Base-by-base conservation (phyloP, 2,113 vertebrate species). In the Cynoglossus semilaevis region DNA sequence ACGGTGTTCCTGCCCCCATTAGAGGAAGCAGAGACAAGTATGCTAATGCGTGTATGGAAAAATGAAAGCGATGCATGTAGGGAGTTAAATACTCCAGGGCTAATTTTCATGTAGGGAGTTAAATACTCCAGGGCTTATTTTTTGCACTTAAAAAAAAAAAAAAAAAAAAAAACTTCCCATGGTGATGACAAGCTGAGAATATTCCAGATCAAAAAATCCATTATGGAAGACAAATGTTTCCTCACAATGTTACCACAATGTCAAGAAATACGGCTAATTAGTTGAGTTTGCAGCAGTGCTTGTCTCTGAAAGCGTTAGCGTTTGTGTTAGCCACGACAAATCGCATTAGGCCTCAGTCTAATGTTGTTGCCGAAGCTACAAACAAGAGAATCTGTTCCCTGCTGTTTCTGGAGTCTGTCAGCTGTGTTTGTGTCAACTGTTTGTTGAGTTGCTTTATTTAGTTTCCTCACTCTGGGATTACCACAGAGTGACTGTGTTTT, bases 31-130 rank as follows among this genome's bases (percentile, higher is more conserved):
- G 8, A 14, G 34, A 6, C 54, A 18, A 51, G 57, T 59, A 66
- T 62, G 58, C 41, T 40, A 80, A 47, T 59, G 47, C n/a, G n/a
- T 6, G 3, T 29, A 29, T 6, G 22, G 22, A 50, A 67, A 50
- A 67, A 65, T 57, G 42, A 55, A 76, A 42, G 58, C 38, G 56
- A 63, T 52, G 55, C 62, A 48, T 73, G 3, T n/a, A 1, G 72
- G 52, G 62, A 67, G 10, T 70, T 44, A 44, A 55, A 38, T 40
- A 44, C n/a, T 69, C 57, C 46, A 29, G 42, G 59, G 50, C 10
- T 37, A 10, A 48, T 15, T 13, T 36, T 47, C 48, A 41, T 3
- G n/a, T 3, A 41, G 29, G 18, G 41, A 14, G 9, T n/a, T n/a
- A n/a, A n/a, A n/a, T n/a, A n/a, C n/a, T n/a, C n/a, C n/a, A n/a